A percentile compares a stretch with the other conserved stretches of the same genome.
phyloP scores from a whole-genome alignment of 2,797 vertebrate genomes.

The Taenioides sp. region DNA sequence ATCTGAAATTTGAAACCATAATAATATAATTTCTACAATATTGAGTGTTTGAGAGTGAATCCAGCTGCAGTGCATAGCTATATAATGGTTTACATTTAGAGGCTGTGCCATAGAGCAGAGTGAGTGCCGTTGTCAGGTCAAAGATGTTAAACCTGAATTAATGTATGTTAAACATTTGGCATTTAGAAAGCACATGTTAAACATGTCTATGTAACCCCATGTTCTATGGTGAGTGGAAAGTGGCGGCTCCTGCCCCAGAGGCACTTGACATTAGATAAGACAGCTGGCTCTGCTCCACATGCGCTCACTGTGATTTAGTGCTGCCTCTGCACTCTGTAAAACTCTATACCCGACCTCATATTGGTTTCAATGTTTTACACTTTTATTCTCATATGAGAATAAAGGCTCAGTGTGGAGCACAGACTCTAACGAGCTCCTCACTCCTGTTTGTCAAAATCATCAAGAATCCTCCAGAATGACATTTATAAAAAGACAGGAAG shows the following conservation, averaged over 20 bases:
- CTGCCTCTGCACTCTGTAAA: slow-evolving; percentile 40
- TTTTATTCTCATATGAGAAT: slow-evolving; percentile 45
- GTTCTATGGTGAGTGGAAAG: slow-evolving; percentile 38
- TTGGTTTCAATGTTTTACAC: slow-evolving; percentile 27
- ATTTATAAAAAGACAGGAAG: background rate
- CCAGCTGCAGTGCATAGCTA: background rate
- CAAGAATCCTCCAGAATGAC: background rate
- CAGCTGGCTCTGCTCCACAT: slow-evolving; percentile 54
- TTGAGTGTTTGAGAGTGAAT: background rate
- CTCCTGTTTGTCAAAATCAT: background rate
- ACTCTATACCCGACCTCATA: slow-evolving; percentile 44
- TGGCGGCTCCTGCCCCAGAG: slow-evolving; percentile 50
- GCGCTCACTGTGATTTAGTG: slow-evolving; percentile 58
- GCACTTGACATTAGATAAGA: slow-evolving; percentile 63
- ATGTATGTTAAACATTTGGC: slow-evolving; percentile 38
- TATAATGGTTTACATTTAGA: background rate
- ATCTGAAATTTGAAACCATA: background rate
- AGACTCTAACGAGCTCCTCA: background rate
- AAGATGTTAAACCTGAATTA: background rate
- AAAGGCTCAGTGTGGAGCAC: slow-evolving; percentile 24
- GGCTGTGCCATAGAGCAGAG: background rate
- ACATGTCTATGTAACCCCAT: slow-evolving; percentile 38
- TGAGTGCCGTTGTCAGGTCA: background rate
- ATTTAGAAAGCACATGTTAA: slow-evolving; percentile 23
- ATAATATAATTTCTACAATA: background rate